A percentile compares a stretch with the other conserved stretches of the same genome.
Conservation (phyloP, 2,888 invertebrate genomes). For the Leptura quadrifasciata region DNA sequence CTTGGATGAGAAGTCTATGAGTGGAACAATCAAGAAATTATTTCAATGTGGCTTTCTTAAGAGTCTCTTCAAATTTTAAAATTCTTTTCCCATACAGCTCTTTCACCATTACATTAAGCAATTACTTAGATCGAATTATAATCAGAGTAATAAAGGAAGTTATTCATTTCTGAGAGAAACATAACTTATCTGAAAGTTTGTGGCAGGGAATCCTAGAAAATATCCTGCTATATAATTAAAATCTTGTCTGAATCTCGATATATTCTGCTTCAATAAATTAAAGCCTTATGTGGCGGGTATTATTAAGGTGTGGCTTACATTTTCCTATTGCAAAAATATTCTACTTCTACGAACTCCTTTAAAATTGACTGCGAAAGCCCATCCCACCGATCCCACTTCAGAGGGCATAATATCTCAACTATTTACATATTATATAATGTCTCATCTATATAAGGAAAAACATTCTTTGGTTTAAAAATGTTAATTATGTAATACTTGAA, state of each 20-base stretch:
- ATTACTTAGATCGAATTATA: too few relatives aligned
- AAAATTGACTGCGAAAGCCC: background rate
- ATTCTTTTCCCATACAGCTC: too few relatives aligned
- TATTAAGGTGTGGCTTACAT: background rate
- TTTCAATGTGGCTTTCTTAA: too few relatives aligned
- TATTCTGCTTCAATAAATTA: background rate
- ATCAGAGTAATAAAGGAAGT: too few relatives aligned
- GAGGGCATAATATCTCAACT: background rate
- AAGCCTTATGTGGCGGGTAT: background rate
- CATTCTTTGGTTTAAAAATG: background rate
- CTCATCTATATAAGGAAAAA: conserved; percentile 1
- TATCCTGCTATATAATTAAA: background rate
- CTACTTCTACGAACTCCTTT: background rate
- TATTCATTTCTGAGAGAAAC: background rate
- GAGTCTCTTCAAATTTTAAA: too few relatives aligned
- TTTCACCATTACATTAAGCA: too few relatives aligned
- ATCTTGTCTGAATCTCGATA: background rate
- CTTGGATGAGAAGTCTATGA: too few relatives aligned
- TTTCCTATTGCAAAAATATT: conserved; percentile 1
- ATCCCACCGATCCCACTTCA: background rate
- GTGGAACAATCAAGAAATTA: too few relatives aligned
- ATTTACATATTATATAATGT: background rate
- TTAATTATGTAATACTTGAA: background rate
- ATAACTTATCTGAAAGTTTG: background rate
- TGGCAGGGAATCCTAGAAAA: background rate